Conservation (phyloP, 2,888 invertebrate genomes). For the Macaria liturata region DNA sequence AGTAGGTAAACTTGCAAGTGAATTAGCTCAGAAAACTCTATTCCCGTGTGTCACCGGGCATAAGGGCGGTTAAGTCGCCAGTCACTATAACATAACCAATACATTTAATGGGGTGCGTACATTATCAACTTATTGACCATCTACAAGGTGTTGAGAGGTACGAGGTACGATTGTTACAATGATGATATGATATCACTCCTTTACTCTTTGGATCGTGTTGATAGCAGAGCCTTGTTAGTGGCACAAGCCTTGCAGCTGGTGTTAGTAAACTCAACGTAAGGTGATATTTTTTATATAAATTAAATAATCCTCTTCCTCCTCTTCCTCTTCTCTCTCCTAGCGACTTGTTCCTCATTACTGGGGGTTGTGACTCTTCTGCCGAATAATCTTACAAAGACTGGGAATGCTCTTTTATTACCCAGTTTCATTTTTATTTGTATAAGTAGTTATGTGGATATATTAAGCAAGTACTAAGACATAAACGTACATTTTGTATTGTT, state of each 20-base stretch:
- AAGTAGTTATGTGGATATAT: too few relatives aligned
- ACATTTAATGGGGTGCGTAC: conserved; percentile 63
- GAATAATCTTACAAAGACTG: too few relatives aligned
- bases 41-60: conserved; percentile 50
- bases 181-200: conserved; percentile 15
- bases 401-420: too few relatives aligned
- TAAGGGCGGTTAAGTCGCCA: conserved; percentile 70
- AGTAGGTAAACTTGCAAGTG: too few relatives aligned
- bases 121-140: conserved; percentile 74
- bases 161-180: conserved; percentile 20
- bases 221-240: conserved; percentile 24
- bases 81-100: conserved; percentile 65
- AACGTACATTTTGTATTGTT: too few relatives aligned
- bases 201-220: conserved; percentile 14
- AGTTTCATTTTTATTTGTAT: too few relatives aligned
- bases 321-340: too few relatives aligned
- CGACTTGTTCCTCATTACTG: too few relatives aligned
- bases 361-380: too few relatives aligned
- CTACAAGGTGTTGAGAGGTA: conserved; percentile 70
- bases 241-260: conserved; percentile 22
- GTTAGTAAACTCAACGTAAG: neutral
- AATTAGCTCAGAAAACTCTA: conserved; percentile 21
- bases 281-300: too few relatives aligned
- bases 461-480: too few relatives aligned
- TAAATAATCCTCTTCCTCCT: too few relatives aligned